Conservation (phyloP, 2,797 vertebrate species). For the Diceros bicornis region DNA sequence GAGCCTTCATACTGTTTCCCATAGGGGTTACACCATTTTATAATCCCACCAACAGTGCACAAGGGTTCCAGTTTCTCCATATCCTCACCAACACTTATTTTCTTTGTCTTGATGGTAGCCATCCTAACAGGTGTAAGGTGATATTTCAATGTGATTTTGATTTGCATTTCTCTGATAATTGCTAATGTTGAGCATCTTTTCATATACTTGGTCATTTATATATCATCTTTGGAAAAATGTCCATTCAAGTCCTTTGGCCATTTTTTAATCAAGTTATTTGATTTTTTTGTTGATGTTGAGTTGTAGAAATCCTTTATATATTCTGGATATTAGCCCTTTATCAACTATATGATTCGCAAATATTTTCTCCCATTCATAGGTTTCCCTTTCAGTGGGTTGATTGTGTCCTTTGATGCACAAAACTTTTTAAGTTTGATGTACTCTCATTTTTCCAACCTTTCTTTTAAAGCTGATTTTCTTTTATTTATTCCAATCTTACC, state of each 20-base stretch:
- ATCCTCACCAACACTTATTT: not conserved
- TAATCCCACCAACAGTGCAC: no score
- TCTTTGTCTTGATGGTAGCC: not conserved
- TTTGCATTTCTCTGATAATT: not conserved
- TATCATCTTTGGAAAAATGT: not conserved
- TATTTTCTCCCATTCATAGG: not conserved
- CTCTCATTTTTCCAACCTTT: not conserved
- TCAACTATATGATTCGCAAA: not conserved
- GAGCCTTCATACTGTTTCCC: not conserved
- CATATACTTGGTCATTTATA: not conserved
- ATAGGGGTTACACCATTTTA: not conserved
- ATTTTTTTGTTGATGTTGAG: not conserved
- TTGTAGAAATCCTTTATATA: not conserved
- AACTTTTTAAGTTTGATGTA: not conserved
- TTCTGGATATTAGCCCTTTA: not conserved
- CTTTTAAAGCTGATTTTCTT: not conserved
- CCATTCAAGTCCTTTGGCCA: not conserved
- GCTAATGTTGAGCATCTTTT: not conserved
- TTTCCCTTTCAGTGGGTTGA: not conserved
- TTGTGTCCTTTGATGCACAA: not conserved
- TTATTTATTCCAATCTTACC: not conserved
- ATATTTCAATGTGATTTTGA: not conserved
- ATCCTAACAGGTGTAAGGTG: not conserved
- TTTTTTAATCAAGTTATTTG: not conserved
- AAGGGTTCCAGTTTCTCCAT: not conserved